phyloP scores from a whole-genome alignment of 92 coral and sea anemone species.

The Siderastrea radians region DNA sequence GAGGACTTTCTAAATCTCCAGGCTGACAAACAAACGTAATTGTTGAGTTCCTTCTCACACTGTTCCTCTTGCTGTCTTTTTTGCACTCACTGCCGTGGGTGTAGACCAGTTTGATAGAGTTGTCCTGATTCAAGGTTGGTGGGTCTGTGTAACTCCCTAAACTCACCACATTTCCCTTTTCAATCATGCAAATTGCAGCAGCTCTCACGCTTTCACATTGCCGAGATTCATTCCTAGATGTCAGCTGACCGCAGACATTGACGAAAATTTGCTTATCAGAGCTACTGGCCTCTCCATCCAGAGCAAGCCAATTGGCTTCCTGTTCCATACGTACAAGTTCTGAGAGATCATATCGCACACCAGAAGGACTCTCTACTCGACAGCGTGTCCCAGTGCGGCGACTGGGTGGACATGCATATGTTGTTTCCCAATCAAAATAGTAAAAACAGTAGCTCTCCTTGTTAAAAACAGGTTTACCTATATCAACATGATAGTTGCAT shows the following conservation, averaged over 20 bases:
- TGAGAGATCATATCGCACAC: conserved; percentile 82
- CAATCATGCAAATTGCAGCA: conserved; percentile 82
- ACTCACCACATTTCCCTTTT: conserved; percentile 52
- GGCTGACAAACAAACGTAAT: conserved; percentile 91
- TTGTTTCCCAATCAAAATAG: conserved; percentile 91
- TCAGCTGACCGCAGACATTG: conserved; percentile 88
- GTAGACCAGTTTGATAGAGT: conserved; percentile 76
- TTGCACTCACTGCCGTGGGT: conserved; percentile 81
- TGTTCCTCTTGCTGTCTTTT: conserved; percentile 39
- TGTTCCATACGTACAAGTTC: conserved; percentile 78
- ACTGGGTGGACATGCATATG: conserved; percentile 90
- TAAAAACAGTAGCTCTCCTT: conserved; percentile 85
- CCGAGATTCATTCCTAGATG: conserved; percentile 32
- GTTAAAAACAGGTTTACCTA: conserved; percentile 79
- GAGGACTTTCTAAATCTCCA: conserved; percentile 93
- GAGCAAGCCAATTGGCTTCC: conserved; percentile 79
- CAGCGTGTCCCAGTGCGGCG: conserved; percentile 93
- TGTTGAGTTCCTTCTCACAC: conserved; percentile 58
- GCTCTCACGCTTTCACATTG: conserved; percentile 54
- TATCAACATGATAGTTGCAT: conserved; percentile 68
- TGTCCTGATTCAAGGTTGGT: conserved; percentile 67
- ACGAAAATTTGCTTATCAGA: conserved; percentile 71
- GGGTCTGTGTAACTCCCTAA: conserved; percentile 79
- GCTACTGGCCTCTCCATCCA: conserved; percentile 80
- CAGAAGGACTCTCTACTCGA: conserved; percentile 64